Evolutionary conservation across 2,113 vertebrate species (phyloP).

Genomic region (Lasiurus cinereus): DNA sequence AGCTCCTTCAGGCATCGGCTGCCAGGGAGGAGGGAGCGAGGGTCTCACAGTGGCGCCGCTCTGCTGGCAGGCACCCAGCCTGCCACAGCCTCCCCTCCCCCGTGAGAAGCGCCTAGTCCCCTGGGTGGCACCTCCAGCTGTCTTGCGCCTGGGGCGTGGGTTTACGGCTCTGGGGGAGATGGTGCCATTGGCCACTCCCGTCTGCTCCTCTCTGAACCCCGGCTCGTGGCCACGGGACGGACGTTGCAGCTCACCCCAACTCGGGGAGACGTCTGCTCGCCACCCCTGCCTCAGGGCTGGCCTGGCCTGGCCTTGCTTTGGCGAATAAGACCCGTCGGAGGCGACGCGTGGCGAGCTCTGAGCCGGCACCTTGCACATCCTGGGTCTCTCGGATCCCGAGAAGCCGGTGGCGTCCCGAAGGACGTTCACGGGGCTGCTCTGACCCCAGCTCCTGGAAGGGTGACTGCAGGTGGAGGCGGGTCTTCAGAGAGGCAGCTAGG

Average conservation of each 20-base stretch:
- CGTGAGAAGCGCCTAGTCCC: background rate
- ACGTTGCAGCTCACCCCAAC: background rate
- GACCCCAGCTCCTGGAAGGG: background rate
- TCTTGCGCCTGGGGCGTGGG: rapidly evolving
- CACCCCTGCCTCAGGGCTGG: background rate
- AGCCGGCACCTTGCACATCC: background rate
- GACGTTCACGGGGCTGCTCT: rapidly evolving
- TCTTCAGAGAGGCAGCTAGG: background rate
- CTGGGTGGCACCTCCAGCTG: background rate
- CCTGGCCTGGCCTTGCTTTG: background rate
- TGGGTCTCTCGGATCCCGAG: background rate
- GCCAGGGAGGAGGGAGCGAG: background rate
- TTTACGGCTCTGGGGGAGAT: background rate
- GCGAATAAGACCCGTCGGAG: no score
- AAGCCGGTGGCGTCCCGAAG: background rate
- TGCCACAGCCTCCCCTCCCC: background rate
- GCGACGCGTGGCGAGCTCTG: background rate
- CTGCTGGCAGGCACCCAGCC: background rate
- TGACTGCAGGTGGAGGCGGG: background rate
- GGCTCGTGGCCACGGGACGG: background rate
- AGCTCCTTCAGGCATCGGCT: background rate
- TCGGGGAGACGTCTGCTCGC: rapidly evolving
- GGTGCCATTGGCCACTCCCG: no score
- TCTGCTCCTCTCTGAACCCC: background rate
- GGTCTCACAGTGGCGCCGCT: conserved; percentile 23